A percentile compares a stretch with the other conserved stretches of the same genome.
phyloP scores from a whole-genome alignment of 2,113 vertebrate genomes.

The Tapirus terrestris region DNA sequence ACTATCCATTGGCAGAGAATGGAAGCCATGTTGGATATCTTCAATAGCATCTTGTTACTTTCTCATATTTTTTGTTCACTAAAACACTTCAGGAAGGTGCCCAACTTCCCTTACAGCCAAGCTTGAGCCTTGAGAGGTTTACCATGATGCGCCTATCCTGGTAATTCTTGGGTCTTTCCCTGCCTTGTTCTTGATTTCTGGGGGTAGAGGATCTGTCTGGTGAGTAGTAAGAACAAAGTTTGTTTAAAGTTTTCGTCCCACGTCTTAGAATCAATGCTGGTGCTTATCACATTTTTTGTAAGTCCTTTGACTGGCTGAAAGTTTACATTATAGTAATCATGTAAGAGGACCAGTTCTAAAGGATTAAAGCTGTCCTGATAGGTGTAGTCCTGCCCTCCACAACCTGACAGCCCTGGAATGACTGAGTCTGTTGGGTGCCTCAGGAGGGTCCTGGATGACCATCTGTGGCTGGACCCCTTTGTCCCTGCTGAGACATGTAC shows the following conservation, averaged over 20 bases:
- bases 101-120: not conserved
- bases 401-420: not conserved
- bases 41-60: not conserved
- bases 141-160: not conserved
- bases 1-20: not conserved
- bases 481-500: not conserved
- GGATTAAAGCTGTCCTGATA: not conserved
- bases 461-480: not conserved
- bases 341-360: not conserved
- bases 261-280: not conserved
- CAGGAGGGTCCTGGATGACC: not conserved
- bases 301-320: not conserved
- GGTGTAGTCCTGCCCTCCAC: not conserved
- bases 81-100: not conserved
- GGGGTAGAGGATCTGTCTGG: not conserved
- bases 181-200: not conserved
- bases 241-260: not conserved
- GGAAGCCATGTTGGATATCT: not conserved
- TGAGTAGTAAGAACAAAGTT: not conserved
- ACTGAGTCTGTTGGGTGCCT: not conserved
- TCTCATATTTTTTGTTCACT: not conserved
- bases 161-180: no score
- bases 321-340: no score
- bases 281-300: not conserved
- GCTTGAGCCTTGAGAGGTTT: not conserved